Conservation (phyloP, 2,113 vertebrate species). For the Pavo muticus region DNA sequence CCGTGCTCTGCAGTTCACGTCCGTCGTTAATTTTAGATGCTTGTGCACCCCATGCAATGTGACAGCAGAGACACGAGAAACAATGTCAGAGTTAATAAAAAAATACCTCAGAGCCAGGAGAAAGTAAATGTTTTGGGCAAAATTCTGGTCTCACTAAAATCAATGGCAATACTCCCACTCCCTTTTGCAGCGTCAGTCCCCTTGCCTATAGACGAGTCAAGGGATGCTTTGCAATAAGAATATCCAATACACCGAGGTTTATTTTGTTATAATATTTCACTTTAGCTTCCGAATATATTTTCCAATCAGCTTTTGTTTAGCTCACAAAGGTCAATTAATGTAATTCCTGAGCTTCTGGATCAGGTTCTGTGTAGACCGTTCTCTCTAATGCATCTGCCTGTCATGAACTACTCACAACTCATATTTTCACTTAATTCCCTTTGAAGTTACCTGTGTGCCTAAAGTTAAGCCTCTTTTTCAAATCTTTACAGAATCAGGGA, state of each 20-base stretch:
- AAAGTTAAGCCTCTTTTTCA: slow-evolving; percentile 59
- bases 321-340: slow-evolving; percentile 10
- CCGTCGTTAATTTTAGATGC: background rate
- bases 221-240: accelerated
- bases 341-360: slow-evolving; percentile 49
- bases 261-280: background rate
- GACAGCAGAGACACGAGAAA: background rate
- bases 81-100: background rate
- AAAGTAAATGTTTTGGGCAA: background rate
- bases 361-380: background rate
- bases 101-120: background rate
- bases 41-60: background rate
- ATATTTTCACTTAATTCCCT: slow-evolving; percentile 49
- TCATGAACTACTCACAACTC: background rate
- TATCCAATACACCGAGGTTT: background rate
- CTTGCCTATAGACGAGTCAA: background rate
- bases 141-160: slow-evolving; percentile 7
- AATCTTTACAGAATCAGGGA: slow-evolving; percentile 50
- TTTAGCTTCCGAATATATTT: slow-evolving; percentile 12
- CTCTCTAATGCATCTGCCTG: slow-evolving; percentile 22
- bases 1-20: background rate
- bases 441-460: slow-evolving; percentile 59
- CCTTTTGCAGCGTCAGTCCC: background rate
- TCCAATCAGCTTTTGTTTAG: slow-evolving; percentile 41
- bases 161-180: background rate